These are phyloP conservation scores for Lutraria lutraria DNA, from an alignment of 2,888 invertebrate genomes.

Conservation along the genomic window DNA sequence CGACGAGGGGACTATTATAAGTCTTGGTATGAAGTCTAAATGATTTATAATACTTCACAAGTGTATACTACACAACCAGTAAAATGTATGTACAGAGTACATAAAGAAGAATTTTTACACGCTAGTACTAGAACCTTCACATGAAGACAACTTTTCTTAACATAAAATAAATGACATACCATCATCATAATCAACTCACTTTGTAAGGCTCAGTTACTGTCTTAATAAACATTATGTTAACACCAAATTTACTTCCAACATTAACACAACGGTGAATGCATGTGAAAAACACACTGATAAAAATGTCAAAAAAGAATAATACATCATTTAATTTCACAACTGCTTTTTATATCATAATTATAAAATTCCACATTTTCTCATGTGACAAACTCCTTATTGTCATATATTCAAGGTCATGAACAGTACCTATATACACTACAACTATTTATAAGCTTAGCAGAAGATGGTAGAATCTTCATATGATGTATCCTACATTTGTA, in stretches of 20 bases:
- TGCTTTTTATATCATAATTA: slow-evolving; percentile 18
- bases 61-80: slow-evolving; percentile 18
- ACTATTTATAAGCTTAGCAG: slow-evolving; percentile 10
- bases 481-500: slow-evolving; percentile 36
- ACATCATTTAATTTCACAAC: slow-evolving; percentile 19
- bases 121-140: neutral
- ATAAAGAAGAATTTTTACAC: neutral
- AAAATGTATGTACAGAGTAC: slow-evolving; percentile 15
- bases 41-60: slow-evolving; percentile 16
- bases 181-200: slow-evolving; percentile 4
- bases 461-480: neutral
- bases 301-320: slow-evolving; percentile 7
- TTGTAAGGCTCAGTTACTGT: slow-evolving; percentile 13
- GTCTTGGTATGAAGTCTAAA: slow-evolving; percentile 13
- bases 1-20: neutral
- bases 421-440: slow-evolving; percentile 19
- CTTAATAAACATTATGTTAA: slow-evolving; percentile 17
- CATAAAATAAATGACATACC: slow-evolving; percentile 23
- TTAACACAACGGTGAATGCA: slow-evolving; percentile 12
- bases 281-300: slow-evolving; percentile 12
- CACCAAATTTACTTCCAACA: neutral
- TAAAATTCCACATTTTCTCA: slow-evolving; percentile 18
- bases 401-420: neutral
- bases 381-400: neutral
- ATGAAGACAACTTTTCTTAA: neutral